Base-by-base conservation (phyloP, 2,888 invertebrate genomes). In the Ecdyonurus torrentis region DNA sequence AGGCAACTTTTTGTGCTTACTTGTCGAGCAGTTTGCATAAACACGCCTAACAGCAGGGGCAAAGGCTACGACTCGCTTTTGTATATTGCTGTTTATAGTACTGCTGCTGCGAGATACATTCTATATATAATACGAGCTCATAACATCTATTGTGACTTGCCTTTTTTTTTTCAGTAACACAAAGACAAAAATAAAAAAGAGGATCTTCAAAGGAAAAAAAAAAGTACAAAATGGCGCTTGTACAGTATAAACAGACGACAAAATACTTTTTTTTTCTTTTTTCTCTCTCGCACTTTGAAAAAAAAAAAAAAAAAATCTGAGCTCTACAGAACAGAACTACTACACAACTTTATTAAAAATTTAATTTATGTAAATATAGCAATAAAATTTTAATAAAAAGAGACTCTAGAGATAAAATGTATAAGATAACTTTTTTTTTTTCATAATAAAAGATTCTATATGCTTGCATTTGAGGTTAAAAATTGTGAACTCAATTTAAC, bases 11-110 rank as follows among this genome's bases (percentile, higher is more conserved):
- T 55, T n/a, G 20, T 55, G 22, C 55, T 10, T 7, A 20, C 55
- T 5, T 55, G 55, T 55, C 55, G 55, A 55, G 55, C 55, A 55
- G 55, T 55, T 55, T 55, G 55, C 55, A 55, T 55, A 55, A 55
- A 20, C 55, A 55, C 5, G 55, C 55, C 5, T n/a, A 10, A 7
- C 22, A 20, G 19, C 19, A 55, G 55, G 55, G 55, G 55, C 37
- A 37, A 5, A 5, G 37, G 7, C 15, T 37, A 15, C 37, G 37
- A 5, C 37, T 37, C 37, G 15, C 37, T 37, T 10, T 37, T 37
- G 37, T 15, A 37, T 37, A 37, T 37, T 37, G 37, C 15, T 5
- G 7, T 37, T 37, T 37, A 10, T 37, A 37, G 37, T 37, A 15
- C n/a, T n/a, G n/a, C n/a, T n/a, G n/a, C n/a, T n/a, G n/a, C n/a